Conservation (phyloP, 2,113 vertebrate genomes). For the Bettongia penicillata region DNA sequence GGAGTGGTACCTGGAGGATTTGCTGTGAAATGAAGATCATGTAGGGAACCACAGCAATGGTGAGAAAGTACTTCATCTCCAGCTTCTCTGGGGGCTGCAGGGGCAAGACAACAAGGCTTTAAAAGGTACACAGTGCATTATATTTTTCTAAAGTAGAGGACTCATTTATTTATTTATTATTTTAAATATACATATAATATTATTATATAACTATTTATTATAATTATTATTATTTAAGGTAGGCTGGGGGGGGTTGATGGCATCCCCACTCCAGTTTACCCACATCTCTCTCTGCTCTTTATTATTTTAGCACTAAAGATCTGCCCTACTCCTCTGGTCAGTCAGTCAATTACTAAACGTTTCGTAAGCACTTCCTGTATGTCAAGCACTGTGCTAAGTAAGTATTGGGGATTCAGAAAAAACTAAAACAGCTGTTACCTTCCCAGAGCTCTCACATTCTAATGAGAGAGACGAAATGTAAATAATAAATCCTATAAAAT, state of each 20-base stretch:
- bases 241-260: no score
- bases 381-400: background rate
- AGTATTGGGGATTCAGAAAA: background rate
- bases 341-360: background rate
- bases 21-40: background rate
- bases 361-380: background rate
- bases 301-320: background rate
- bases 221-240: background rate
- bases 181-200: no score
- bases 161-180: background rate
- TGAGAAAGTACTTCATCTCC: background rate
- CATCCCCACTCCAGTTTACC: background rate
- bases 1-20: background rate
- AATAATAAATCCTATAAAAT: background rate
- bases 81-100: background rate
- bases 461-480: background rate
- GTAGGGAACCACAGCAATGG: background rate
- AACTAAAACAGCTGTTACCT: background rate
- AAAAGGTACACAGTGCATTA: background rate
- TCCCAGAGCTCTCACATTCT: background rate
- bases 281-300: background rate
- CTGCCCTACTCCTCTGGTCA: background rate
- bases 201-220: background rate
- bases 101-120: background rate
- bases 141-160: background rate